Percentiles rank a stretch among this genome's conserved stretches.
Conservation (phyloP, 2,888 invertebrate species). For the Megalurothrips usitatus region DNA sequence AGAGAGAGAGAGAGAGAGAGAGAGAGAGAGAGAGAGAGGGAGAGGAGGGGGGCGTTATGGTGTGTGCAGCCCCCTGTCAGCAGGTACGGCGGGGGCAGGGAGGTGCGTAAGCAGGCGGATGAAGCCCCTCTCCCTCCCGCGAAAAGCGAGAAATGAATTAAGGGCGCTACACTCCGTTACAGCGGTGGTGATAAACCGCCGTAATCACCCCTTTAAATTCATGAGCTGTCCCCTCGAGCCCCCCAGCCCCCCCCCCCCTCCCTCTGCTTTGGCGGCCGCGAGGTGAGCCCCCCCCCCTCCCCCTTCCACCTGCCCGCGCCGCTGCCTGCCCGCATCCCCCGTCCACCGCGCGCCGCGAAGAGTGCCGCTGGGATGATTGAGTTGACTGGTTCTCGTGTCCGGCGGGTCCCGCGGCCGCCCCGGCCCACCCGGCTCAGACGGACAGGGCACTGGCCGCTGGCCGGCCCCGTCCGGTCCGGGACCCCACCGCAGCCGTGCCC, state of each 20-base stretch:
- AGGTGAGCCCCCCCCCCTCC: background rate
- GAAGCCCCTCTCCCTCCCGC: background rate
- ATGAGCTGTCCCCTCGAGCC: constrained; percentile 10
- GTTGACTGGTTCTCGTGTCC: background rate
- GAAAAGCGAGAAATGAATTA: constrained; percentile 20
- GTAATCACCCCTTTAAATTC: constrained; percentile 26
- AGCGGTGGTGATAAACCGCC: background rate
- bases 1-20: background rate
- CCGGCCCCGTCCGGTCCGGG: no score
- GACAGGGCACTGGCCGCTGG: no score
- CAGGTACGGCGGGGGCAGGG: background rate
- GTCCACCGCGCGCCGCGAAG: background rate
- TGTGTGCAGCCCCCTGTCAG: background rate
- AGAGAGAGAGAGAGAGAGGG: background rate
- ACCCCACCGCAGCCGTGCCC: no score
- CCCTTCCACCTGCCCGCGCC: background rate
- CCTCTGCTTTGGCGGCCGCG: background rate
- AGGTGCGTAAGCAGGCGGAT: background rate
- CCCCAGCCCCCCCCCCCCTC: background rate
- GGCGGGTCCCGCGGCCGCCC: no score
- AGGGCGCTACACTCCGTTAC: constrained; percentile 11
- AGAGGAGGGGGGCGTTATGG: background rate
- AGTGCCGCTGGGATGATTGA: background rate
- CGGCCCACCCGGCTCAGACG: no score
- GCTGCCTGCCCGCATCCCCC: background rate